Percentiles rank a stretch among this genome's conserved stretches.
These are phyloP conservation scores for Anabacerthia variegaticeps DNA, from an alignment of 2,797 vertebrate genomes.

Conservation along the genomic window DNA sequence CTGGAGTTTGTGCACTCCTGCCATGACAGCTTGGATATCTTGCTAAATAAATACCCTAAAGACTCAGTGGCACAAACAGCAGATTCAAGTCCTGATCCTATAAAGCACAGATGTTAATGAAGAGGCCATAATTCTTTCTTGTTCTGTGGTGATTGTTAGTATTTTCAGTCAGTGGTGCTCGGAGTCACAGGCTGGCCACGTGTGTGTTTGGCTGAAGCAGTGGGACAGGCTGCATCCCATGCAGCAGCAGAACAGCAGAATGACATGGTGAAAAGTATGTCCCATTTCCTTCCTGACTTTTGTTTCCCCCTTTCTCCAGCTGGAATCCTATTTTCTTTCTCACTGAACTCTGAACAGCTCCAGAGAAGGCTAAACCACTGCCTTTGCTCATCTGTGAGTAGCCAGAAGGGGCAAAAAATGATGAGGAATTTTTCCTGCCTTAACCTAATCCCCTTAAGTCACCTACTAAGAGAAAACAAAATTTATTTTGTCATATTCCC, in stretches of 20 bases:
- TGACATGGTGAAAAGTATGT: not conserved
- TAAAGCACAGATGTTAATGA: not conserved
- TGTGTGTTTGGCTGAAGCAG: not conserved
- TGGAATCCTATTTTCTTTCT: constrained; percentile 7
- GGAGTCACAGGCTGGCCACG: not conserved
- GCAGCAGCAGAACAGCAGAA: not conserved
- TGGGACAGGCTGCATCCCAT: not conserved
- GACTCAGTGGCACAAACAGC: not conserved
- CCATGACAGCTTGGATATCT: rapidly evolving
- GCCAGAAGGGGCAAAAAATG: not conserved
- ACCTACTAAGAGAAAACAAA: not conserved
- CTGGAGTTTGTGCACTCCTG: not conserved
- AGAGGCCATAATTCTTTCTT: not conserved
- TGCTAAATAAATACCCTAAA: not conserved
- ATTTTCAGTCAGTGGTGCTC: not conserved
- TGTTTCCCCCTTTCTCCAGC: not conserved
- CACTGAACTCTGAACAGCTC: not conserved
- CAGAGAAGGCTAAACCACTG: not conserved
- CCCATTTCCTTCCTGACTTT: not conserved
- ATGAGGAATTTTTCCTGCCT: not conserved
- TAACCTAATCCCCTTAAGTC: not conserved
- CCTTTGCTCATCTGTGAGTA: not conserved
- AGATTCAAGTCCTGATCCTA: not conserved
- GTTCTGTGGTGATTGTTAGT: not conserved
- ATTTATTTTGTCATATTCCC: not conserved